Base-by-base conservation (phyloP, 1,140 invertebrate genomes). In the Panulirus ornatus region DNA sequence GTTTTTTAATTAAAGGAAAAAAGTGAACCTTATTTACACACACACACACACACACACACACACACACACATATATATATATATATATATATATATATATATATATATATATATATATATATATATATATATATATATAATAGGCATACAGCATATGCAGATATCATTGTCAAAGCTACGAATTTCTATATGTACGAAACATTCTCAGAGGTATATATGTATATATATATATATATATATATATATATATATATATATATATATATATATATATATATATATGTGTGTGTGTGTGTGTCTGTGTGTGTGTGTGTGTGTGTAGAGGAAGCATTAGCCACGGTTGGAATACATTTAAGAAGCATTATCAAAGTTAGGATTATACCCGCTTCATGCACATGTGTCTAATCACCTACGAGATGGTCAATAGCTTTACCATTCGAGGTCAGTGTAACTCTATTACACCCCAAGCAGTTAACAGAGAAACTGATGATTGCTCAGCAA, bases 221-320 rank as follows among this genome's bases (percentile, higher is more conserved):
- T 58, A 82, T 82, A 51, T 58, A 82, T 51, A 51, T 58, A 82
- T 82, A 51, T 82, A 82, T 83, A 51, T 63, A 83, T 63, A 51
- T 83, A 63, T 83, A 51, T 83, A 83, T 83, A 51, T 83, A 83
- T 83, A 51, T 82, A 51, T 82, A 51, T 82, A 54, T 82, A 54
- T 82, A 82, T 63, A 83, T 83, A 40, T 84, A 42, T 84, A 66
- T 84, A 42, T 66, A 66, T 84, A 42, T 84, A 66, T 66, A 42
- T 84, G 40, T 84, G n/a, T 84, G 44, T 84, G 30, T 70, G 44
- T 84, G 1, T 70, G 44, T 84, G 30, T 71, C 42, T 71, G 42
- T 44, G 70, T 70, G n/a, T 70, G 70, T 70, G 42, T 70, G 42
- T 70, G 9, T 70, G 70, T 70, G 40, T 83, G 44, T 83, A 70